A percentile compares a stretch with the other conserved stretches of the same genome.
phyloP scores from a whole-genome alignment of 2,888 invertebrate genomes.

The Platycheirus rosarum region DNA sequence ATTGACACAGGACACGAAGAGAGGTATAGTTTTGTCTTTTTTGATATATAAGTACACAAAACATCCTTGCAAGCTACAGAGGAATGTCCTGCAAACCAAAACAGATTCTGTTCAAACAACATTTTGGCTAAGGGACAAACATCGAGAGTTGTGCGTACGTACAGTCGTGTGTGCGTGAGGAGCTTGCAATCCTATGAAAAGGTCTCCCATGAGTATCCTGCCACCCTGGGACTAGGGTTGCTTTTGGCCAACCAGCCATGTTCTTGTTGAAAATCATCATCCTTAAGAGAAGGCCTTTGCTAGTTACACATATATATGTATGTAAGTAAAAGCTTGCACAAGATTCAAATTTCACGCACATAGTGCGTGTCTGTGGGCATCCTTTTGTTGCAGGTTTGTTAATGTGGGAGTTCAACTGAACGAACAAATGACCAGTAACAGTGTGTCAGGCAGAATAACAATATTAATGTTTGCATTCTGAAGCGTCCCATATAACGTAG shows the following conservation, averaged over 20 bases:
- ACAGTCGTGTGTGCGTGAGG: neutral
- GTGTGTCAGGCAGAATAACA: constrained; percentile 69
- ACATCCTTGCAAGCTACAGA: constrained; percentile 20
- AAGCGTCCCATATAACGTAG: constrained; percentile 53
- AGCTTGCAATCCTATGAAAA: neutral
- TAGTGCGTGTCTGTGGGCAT: constrained; percentile 31
- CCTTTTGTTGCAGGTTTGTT: constrained; percentile 21
- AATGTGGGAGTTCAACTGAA: constrained; percentile 3
- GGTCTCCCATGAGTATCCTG: neutral
- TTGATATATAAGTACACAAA: constrained; percentile 18
- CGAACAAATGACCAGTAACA: constrained; percentile 17
- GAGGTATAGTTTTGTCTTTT: neutral
- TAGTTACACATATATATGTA: too few species aligned
- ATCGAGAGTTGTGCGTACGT: constrained; percentile 9
- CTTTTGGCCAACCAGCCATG: constrained; percentile 40
- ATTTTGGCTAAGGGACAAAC: constrained; percentile 66
- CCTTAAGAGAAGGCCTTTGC: constrained; percentile 53
- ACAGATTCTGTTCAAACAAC: constrained; percentile 69
- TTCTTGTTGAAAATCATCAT: constrained; percentile 53
- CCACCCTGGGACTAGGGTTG: constrained; percentile 27
- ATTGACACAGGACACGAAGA: constrained; percentile 49
- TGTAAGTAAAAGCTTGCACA: constrained; percentile 1
- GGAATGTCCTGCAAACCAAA: constrained; percentile 52
- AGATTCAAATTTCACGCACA: constrained; percentile 4
- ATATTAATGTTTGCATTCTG: constrained; percentile 72